Base-by-base conservation (phyloP, 1,140 invertebrate species). In the Heliothis subflexa region DNA sequence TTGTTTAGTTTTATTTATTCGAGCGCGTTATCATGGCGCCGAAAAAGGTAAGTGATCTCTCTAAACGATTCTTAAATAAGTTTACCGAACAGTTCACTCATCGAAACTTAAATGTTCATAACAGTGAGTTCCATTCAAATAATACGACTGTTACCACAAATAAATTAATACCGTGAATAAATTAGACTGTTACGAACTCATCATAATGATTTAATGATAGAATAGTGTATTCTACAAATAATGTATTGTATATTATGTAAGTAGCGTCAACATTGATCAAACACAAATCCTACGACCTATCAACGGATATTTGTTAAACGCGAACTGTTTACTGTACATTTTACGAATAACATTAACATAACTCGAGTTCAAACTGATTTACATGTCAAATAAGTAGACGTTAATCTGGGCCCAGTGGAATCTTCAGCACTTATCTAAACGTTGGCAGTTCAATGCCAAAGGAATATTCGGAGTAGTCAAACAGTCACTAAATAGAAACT, bases 41-140 rank as follows among this genome's bases (percentile, higher is more conserved):
- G 5, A 94, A 94, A 81, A 94, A 93, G 92, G 92, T 93, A 91
- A 76, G 89, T 74, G 71, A 79, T 78, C 52, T 81, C 68, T 50
- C 13, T 1, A 13, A 52, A 10, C 16, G 1, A 25, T 5, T n/a
- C n/a, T 52, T 9, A 49, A 64, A 25, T 49, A 74, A 61, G 16
- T 61, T 74, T 49, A 10, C 18, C 18, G 14, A 55, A 55, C 68
- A 33, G 9, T 71, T 4, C 11, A 33, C 14, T 47, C 12, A 59
- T 10, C 3, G 10, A 61, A 59, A 57, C 28, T 45, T 57, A 12
- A 49, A 25, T 50, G 7, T 71, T 71, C 12, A 7, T n/a, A 52
- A 50, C 12, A 62, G 45, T 16, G 40, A 28, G 21, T 13, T 28
- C 21, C 12, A n/a, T 62, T 62, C n/a, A 62, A 40, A 40, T 40